These are phyloP conservation scores for Priocnemis perturbator DNA, from an alignment of 2,888 invertebrate genomes.

Conservation along the genomic window DNA sequence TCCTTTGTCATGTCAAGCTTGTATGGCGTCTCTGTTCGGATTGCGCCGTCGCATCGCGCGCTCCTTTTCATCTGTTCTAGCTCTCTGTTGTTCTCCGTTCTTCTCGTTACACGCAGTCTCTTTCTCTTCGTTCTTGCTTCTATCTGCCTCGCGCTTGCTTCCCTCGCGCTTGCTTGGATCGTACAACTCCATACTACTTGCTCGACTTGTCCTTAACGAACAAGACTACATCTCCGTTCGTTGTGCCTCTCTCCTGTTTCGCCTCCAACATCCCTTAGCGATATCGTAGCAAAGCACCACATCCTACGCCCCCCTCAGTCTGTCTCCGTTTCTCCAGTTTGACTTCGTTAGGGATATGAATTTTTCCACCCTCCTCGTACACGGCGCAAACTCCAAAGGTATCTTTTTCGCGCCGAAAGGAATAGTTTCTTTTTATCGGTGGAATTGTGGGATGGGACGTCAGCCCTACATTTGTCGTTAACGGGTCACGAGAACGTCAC, in stretches of 20 bases:
- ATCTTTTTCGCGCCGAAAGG: too few species aligned
- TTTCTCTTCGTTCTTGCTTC: not conserved
- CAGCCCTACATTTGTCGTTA: too few species aligned
- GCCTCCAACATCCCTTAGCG: slow-evolving; percentile 11
- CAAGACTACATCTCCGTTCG: too few species aligned
- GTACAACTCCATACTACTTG: too few species aligned
- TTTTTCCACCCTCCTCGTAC: slow-evolving; percentile 59
- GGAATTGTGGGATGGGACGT: too few species aligned
- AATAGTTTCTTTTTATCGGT: too few species aligned
- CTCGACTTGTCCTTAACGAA: too few species aligned
- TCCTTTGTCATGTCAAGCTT: slow-evolving; percentile 12
- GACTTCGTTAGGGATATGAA: slow-evolving; percentile 69
- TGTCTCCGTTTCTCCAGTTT: slow-evolving; percentile 50
- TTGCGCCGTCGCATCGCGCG: slow-evolving; percentile 38
- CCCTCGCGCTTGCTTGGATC: not conserved
- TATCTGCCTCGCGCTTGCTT: slow-evolving; percentile 19
- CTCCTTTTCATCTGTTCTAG: slow-evolving; percentile 28
- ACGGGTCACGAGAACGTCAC: too few species aligned
- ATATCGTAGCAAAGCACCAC: not conserved
- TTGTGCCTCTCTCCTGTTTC: slow-evolving; percentile 17
- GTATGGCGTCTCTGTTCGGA: slow-evolving; percentile 7
- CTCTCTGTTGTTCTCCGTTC: slow-evolving; percentile 14
- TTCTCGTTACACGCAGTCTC: slow-evolving; percentile 12
- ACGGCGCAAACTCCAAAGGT: slow-evolving; percentile 27
- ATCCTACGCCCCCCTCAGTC: slow-evolving; percentile 8